A percentile compares a stretch with the other conserved stretches of the same genome.
These are phyloP conservation scores for Ptyas mucosa DNA, from an alignment of 2,113 vertebrate genomes.

Conservation along the genomic window DNA sequence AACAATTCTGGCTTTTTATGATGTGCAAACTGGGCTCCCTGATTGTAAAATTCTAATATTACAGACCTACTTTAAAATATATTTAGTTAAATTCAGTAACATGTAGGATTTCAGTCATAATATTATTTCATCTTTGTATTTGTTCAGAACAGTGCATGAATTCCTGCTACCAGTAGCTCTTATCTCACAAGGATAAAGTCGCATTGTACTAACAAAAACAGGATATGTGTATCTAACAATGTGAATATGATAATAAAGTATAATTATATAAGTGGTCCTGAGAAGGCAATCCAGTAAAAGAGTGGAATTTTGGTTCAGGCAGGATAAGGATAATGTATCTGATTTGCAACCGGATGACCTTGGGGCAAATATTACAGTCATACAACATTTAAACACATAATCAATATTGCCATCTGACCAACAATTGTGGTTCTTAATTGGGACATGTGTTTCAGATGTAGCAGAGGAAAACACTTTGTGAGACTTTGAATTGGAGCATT, in stretches of 20 bases:
- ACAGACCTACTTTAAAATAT: neutral
- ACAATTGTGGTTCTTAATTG: slow-evolving; percentile 42
- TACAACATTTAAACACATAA: slow-evolving; percentile 38
- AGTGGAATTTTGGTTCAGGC: neutral
- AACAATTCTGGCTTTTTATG: neutral
- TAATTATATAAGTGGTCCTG: neutral
- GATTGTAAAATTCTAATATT: neutral
- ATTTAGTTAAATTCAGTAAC: neutral
- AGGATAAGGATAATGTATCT: neutral
- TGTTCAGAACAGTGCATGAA: slow-evolving; percentile 7
- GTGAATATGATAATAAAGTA: neutral
- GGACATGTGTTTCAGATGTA: slow-evolving; percentile 51
- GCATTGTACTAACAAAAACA: slow-evolving; percentile 4
- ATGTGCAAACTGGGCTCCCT: neutral
- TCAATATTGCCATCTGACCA: slow-evolving; percentile 35
- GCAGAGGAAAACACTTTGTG: slow-evolving; percentile 30
- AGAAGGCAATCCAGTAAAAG: slow-evolving; percentile 18
- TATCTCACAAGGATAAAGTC: neutral
- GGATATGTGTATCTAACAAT: neutral
- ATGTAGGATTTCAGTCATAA: neutral
- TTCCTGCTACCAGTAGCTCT: neutral
- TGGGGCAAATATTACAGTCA: slow-evolving; percentile 27
- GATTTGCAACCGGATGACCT: slow-evolving; percentile 13
- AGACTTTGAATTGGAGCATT: slow-evolving; percentile 51
- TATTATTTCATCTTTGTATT: neutral